These are phyloP conservation scores for Spheniscus mendiculus DNA, from an alignment of 2,113 vertebrate genomes.

Conservation along the genomic window DNA sequence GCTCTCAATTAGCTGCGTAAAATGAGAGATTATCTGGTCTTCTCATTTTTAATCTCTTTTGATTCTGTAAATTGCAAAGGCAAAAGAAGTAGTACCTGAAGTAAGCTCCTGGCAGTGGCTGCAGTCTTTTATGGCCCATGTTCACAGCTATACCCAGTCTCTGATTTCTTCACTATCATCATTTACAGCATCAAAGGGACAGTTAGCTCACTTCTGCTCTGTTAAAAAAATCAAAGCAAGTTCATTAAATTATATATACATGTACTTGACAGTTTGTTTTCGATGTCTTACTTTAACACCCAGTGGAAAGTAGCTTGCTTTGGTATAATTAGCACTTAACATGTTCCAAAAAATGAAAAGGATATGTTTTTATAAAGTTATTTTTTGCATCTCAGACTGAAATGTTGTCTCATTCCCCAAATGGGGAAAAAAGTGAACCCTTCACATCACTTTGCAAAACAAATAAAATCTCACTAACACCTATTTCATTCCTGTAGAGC, in stretches of 20 bases:
- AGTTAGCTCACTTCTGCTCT: neutral
- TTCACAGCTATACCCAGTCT: neutral
- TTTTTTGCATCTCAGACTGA: neutral
- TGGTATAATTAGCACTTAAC: neutral
- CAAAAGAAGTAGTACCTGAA: constrained; percentile 18
- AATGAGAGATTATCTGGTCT: constrained; percentile 13
- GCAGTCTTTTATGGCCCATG: neutral
- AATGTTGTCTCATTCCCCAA: neutral
- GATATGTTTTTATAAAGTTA: neutral
- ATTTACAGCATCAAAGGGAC: constrained; percentile 26
- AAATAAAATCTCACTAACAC: neutral
- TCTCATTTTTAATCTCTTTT: constrained; percentile 35
- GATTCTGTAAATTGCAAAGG: constrained; percentile 8
- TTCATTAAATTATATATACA: constrained; percentile 25
- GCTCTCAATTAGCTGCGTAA: constrained; percentile 28
- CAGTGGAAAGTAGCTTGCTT: constrained; percentile 11
- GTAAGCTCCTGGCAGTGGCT: neutral
- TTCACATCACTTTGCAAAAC: neutral
- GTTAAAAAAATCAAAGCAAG: constrained; percentile 10
- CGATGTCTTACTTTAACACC: constrained; percentile 37
- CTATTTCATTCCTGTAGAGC: neutral
- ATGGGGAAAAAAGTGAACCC: neutral
- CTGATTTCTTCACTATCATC: constrained; percentile 22
- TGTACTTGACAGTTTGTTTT: constrained; percentile 21
- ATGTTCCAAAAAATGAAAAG: neutral